These are phyloP conservation scores for Bubo scandiacus DNA, from an alignment of 2,113 vertebrate species.

Conservation along the genomic window DNA sequence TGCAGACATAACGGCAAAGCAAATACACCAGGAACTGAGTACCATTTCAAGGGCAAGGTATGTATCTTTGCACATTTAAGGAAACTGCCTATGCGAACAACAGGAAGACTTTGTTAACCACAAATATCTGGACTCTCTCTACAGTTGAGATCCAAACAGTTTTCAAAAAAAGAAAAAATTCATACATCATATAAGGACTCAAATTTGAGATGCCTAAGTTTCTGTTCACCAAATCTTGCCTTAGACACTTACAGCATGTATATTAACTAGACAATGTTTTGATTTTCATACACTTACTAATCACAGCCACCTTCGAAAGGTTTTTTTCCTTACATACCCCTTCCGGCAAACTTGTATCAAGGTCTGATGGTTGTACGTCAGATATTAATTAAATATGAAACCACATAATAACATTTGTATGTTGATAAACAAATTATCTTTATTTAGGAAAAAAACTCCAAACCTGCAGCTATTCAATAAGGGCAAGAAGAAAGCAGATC, in stretches of 20 bases:
- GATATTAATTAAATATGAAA: neutral
- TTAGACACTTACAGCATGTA: rapidly evolving
- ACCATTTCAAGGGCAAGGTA: neutral
- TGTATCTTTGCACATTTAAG: neutral
- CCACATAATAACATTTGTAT: rapidly evolving
- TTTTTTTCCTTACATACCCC: neutral
- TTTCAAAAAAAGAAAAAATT: neutral
- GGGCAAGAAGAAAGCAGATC: neutral
- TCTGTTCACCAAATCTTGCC: neutral
- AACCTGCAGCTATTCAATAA: neutral
- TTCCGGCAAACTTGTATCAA: neutral
- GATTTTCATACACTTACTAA: neutral
- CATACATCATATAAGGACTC: rapidly evolving
- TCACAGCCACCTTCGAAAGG: neutral
- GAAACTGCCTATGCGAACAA: neutral
- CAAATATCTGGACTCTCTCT: neutral
- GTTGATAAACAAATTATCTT: neutral
- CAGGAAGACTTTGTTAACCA: neutral
- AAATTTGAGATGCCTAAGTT: neutral
- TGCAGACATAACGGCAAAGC: neutral
- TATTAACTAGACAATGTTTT: neutral
- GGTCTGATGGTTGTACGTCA: neutral
- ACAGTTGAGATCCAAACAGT: neutral
- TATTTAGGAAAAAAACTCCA: neutral
- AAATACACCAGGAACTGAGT: neutral